These are phyloP conservation scores for Nothoprocta perdicaria DNA, from an alignment of 2,113 vertebrate species.

Conservation along the genomic window DNA sequence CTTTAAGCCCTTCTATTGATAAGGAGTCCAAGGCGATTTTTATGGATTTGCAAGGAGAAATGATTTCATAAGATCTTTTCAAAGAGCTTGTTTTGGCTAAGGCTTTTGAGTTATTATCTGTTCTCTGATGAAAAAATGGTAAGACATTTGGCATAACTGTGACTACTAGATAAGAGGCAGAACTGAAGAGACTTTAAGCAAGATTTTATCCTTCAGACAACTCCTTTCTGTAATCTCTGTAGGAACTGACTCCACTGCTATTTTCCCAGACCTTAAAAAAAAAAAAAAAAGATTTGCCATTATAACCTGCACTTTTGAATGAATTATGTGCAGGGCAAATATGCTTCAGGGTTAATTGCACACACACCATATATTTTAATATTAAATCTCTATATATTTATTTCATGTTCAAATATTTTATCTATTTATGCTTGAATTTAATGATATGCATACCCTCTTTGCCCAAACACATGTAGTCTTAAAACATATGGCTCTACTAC, in stretches of 20 bases:
- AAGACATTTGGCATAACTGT: slow-evolving; percentile 83
- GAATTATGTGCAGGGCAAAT: neutral
- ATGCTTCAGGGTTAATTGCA: neutral
- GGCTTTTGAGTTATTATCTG: slow-evolving; percentile 77
- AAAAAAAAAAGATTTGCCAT: neutral
- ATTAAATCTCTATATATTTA: neutral
- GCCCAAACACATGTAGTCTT: neutral
- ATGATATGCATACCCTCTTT: neutral
- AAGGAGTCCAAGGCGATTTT: slow-evolving; percentile 76
- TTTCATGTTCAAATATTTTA: neutral
- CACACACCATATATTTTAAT: neutral
- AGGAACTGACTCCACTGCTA: neutral
- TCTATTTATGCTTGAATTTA: neutral
- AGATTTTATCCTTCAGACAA: neutral
- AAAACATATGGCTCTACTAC: neutral
- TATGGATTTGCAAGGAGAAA: slow-evolving; percentile 85
- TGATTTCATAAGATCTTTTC: slow-evolving; percentile 81
- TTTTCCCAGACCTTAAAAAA: slow-evolving; percentile 45
- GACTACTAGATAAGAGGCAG: slow-evolving; percentile 75
- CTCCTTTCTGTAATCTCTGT: slow-evolving; percentile 4
- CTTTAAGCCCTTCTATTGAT: slow-evolving; percentile 83
- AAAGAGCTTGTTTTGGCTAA: slow-evolving; percentile 74
- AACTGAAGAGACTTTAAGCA: slow-evolving; percentile 61
- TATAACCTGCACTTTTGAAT: slow-evolving; percentile 13
- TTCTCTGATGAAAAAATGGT: slow-evolving; percentile 82